Conservation (phyloP, 2,113 vertebrate genomes). For the Microcebus jonahi region DNA sequence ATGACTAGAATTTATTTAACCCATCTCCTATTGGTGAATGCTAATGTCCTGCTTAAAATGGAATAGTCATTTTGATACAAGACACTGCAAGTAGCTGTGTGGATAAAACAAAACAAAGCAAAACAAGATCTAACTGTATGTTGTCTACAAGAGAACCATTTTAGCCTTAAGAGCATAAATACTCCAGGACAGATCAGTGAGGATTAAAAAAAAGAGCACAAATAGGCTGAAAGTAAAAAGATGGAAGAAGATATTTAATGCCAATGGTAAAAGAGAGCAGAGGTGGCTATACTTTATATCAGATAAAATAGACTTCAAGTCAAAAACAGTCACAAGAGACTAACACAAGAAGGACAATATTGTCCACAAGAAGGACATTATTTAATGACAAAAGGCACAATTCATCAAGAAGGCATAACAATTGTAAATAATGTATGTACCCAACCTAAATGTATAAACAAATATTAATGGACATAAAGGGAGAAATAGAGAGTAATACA, state of each 20-base stretch:
- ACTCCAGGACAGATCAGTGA: too few relatives aligned
- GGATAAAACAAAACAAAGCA: background rate
- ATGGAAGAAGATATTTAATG: background rate
- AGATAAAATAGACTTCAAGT: background rate
- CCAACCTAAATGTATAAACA: background rate
- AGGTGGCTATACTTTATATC: background rate
- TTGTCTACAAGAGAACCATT: background rate
- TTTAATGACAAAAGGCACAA: background rate
- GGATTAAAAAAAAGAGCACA: background rate
- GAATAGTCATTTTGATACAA: conserved; percentile 32
- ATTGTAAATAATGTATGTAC: background rate
- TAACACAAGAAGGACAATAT: too few relatives aligned
- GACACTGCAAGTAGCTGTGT: background rate
- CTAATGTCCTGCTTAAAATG: conserved; percentile 60
- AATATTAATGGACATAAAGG: background rate
- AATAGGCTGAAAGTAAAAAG: background rate
- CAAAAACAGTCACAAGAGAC: background rate
- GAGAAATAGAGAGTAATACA: background rate
- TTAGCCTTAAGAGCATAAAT: background rate
- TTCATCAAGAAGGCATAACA: background rate
- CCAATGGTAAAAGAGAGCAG: background rate
- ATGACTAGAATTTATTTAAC: conserved; percentile 63
- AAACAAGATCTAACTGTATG: background rate
- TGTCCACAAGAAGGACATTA: background rate
- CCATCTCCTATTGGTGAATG: conserved; percentile 51